Percentiles rank a stretch among this genome's conserved stretches.
Evolutionary conservation across 2,113 vertebrate species (phyloP).

Genomic region (Galbula dea): DNA sequence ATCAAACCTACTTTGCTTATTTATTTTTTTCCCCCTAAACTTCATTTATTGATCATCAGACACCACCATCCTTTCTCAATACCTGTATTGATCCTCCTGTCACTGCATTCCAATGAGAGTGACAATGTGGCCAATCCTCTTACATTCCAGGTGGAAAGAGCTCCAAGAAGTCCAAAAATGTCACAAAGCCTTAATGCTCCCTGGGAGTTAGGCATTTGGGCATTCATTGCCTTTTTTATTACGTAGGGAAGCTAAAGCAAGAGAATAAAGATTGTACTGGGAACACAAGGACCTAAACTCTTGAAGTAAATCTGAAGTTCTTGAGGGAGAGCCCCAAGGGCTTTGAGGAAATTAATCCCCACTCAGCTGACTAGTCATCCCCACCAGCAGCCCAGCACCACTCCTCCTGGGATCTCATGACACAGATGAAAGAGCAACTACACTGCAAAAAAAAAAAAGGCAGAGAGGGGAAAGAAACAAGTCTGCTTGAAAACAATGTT

Average conservation of each 20-base stretch:
- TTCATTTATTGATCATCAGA: background rate
- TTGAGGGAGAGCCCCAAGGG: slow-evolving; percentile 13
- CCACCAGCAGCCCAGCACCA: slow-evolving; percentile 11
- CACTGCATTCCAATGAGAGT: background rate
- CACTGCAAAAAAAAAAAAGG: background rate
- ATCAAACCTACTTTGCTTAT: background rate
- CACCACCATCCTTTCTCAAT: background rate
- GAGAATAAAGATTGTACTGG: background rate
- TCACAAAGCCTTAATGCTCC: background rate
- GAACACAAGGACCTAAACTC: background rate
- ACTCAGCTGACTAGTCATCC: slow-evolving; percentile 70
- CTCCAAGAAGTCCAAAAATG: background rate
- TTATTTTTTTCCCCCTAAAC: background rate
- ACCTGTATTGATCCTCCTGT: background rate
- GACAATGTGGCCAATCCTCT: background rate
- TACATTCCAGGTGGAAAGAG: background rate
- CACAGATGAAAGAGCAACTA: slow-evolving; percentile 19
- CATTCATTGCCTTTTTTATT: background rate
- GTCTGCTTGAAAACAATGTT: background rate
- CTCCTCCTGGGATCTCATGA: slow-evolving; percentile 63
- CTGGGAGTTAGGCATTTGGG: background rate
- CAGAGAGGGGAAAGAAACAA: background rate
- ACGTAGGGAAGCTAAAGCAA: background rate
- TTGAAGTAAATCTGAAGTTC: background rate
- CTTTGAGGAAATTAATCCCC: slow-evolving; percentile 53